Base-by-base conservation (phyloP, 2,888 invertebrate species). In the Slavum lentiscoides region DNA sequence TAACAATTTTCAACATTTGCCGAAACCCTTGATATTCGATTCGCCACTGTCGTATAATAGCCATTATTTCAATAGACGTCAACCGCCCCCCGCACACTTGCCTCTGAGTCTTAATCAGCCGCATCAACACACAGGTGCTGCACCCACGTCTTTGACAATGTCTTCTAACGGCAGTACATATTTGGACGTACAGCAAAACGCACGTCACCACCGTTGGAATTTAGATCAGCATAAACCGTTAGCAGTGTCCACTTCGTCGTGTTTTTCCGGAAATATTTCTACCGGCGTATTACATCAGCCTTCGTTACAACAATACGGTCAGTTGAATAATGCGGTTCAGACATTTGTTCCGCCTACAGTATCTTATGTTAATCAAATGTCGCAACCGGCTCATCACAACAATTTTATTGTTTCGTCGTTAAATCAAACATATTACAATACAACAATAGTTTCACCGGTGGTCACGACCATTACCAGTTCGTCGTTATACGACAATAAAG, bases 11-110 rank as follows among this genome's bases (percentile, higher is more conserved):
- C 74, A 66, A n/a, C 67, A 67, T 23, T 15, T 75, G 7, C 43
- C 75, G 13, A 75, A 75, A 68, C 59, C 67, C 43, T 15, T 58
- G n/a, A 19, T 68, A 6, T 67, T 59, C 15, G 58, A 75, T 15
- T 23, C 75, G 21, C 39, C 74, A 7, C 55, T 39, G 4, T 43
- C 75, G 0, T 75, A 75, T n/a, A 68, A 49, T n/a, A 23, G 67
- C 8, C 67, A 90, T 85, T 91, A 91, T 74, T 89, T 72, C n/a
- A 59, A 59, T 58, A 68, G 69, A 23, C 80, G 81, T 23, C 70
- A 77, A n/a, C 80, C 82, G 39, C 81, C 82, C 1, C 72, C 81
- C 2, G 82, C 73, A 43, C 80, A 82, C 39, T 58, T 75, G 7
- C 67, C 58, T 23, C 75, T 58, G 1, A 55, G 67, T 19, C 53